Percentiles rank a stretch among this genome's conserved stretches.
phyloP scores from a whole-genome alignment of 2,888 invertebrate species.

The Fragum whitleyi region DNA sequence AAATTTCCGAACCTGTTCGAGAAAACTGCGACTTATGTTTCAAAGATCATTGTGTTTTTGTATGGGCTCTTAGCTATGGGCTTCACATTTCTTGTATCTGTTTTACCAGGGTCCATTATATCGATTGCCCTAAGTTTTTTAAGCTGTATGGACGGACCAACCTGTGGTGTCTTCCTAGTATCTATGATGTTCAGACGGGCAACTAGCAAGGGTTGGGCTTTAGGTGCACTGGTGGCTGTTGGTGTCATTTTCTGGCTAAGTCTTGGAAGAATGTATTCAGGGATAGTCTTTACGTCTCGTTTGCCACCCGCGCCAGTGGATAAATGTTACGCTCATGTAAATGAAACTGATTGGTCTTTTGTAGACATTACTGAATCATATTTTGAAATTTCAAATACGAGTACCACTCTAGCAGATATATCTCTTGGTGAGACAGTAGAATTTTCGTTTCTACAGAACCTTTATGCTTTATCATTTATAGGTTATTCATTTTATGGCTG shows the following conservation, averaged over 20 bases:
- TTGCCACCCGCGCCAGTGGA: slow-evolving; percentile 27
- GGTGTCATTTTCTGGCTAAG: slow-evolving; percentile 16
- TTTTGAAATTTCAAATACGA: neutral
- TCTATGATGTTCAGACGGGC: slow-evolving; percentile 18
- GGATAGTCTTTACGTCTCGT: neutral
- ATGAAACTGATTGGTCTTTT: no score
- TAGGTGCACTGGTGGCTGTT: neutral
- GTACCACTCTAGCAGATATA: neutral
- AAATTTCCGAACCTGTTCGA: slow-evolving; percentile 1
- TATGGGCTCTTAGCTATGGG: slow-evolving; percentile 13
- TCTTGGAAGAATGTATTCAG: neutral
- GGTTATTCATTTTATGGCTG: slow-evolving; percentile 26
- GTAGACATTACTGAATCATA: neutral
- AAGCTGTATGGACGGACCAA: slow-evolving; percentile 7
- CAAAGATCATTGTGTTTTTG: slow-evolving; percentile 2
- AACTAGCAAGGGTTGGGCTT: neutral
- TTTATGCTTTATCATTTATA: slow-evolving; percentile 30
- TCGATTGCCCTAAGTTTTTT: neutral
- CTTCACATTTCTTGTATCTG: slow-evolving; percentile 20
- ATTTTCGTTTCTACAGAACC: neutral
- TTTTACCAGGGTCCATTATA: slow-evolving; percentile 24
- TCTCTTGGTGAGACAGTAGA: neutral
- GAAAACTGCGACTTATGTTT: neutral
- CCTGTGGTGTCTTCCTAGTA: slow-evolving; percentile 2
- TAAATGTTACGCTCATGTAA: slow-evolving; percentile 8